Evolutionary conservation across 1,140 invertebrate genomes (phyloP), one percentile per base, ranked within the genome.

Genomic region (Bombus soroeensis): DNA sequence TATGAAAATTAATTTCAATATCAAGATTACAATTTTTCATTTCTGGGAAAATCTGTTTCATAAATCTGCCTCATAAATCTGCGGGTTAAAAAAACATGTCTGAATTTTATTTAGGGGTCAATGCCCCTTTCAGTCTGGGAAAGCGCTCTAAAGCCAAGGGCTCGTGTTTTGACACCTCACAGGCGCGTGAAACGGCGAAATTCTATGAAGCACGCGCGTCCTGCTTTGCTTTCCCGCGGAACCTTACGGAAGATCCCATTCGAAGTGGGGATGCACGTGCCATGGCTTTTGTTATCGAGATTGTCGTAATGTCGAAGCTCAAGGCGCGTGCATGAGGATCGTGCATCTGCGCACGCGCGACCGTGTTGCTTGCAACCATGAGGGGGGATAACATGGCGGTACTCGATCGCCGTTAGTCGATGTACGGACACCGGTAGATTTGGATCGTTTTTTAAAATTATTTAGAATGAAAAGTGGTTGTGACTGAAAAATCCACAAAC

Each of bases 221-320:
- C 68, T 59, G 70, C n/a, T 43, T 73, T 28, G 71, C 78, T 85
- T 85, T 85, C 83, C 83, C 78, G 83, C 78, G 83, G 78, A 85
- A 85, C 78, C 78, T 85, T 81, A 68, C 32, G 57, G 41, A 68
- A 74, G 70, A 84, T 79, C 83, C 9, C 18, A 39, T 53, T 66
- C 57, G 78, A 79, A 78, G 83, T 81, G 78, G 83, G 84, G 84
- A 81, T 81, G 43, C 84, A 85, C 84, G 84, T 81, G 84, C 84
- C 84, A n/a, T 57, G 12, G 47, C 79, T 85, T 85, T 85, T 85
- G 84, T 85, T 81, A 85, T 85, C 71, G 62, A 75, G 84, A 85
- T 85, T 85, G 84, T 85, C 71, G 83, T 85, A 81, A 81, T 47
- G 53, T 74, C 78, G 77, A 37, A 68, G 34, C 43, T 64, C 13